phyloP scores from a whole-genome alignment of 2,113 vertebrate genomes.

The Cryptomyrus ogoouensis region DNA sequence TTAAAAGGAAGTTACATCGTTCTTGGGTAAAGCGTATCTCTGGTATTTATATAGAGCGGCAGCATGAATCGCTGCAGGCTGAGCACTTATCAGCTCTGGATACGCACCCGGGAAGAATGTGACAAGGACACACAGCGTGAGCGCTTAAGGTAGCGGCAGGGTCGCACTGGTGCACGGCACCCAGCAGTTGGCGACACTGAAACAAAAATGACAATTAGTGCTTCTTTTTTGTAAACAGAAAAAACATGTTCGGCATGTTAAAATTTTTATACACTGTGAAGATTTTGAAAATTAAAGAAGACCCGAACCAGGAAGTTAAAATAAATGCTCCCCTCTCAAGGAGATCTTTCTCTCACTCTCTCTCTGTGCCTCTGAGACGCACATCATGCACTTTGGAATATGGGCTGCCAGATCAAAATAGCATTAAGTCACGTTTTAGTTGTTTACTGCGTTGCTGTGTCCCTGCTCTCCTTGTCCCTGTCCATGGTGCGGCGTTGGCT shows the following conservation, averaged over 20 bases:
- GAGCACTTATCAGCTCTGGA: background rate
- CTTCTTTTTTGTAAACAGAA: constrained; percentile 2
- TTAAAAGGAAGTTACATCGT: background rate
- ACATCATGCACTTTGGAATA: background rate
- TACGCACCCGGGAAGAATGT: background rate
- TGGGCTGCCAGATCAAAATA: constrained; percentile 8
- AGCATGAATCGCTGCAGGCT: background rate
- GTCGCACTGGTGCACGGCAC: background rate
- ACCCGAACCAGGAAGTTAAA: background rate
- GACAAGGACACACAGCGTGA: constrained; percentile 24
- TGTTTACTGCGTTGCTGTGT: background rate
- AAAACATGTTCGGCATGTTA: background rate
- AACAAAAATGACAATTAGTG: constrained; percentile 6
- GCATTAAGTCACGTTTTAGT: constrained; percentile 29
- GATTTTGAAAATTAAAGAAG: background rate
- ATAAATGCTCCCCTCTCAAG: background rate
- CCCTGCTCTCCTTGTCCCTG: constrained; percentile 11
- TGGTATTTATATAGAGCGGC: background rate
- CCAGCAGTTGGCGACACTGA: background rate
- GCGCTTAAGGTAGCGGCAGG: background rate
- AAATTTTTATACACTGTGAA: background rate
- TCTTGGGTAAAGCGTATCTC: background rate
- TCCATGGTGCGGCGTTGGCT: constrained; percentile 39
- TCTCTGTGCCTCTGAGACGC: background rate
- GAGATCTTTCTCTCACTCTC: background rate